These are phyloP conservation scores for Prochilodus magdalenae DNA, from an alignment of 2,113 vertebrate genomes.

Conservation along the genomic window DNA sequence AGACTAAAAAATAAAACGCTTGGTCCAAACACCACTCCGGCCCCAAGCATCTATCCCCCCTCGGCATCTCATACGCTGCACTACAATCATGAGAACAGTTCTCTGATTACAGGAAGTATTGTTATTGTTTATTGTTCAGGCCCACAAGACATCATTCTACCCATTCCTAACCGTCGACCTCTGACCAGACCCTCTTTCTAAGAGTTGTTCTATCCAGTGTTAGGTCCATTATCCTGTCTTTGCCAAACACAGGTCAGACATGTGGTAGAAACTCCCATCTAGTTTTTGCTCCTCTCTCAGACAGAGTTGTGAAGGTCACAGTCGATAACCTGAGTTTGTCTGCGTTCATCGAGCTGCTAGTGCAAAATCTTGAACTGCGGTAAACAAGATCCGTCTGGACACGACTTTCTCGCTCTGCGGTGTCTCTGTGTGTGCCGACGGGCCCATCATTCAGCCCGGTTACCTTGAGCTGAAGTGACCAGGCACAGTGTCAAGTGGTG, in stretches of 20 bases:
- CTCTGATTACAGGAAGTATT: too few species aligned
- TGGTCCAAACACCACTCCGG: too few species aligned
- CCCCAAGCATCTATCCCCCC: too few species aligned
- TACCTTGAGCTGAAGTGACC: conserved; percentile 53
- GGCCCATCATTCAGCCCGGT: conserved; percentile 42
- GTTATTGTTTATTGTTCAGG: too few species aligned
- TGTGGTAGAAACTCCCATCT: neutral
- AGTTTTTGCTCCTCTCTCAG: conserved; percentile 20
- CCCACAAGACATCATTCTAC: neutral
- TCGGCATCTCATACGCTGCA: too few species aligned
- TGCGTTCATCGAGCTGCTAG: conserved; percentile 16
- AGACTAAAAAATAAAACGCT: too few species aligned
- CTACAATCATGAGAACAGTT: too few species aligned
- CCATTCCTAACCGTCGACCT: neutral
- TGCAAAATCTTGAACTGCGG: conserved; percentile 15
- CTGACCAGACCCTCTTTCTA: neutral
- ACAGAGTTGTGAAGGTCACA: conserved; percentile 10
- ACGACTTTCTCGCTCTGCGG: neutral
- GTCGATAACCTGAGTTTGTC: neutral
- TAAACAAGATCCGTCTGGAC: conserved; percentile 21
- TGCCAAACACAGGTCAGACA: neutral
- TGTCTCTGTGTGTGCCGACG: conserved; percentile 16
- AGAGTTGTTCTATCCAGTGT: neutral
- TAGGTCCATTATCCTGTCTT: neutral
- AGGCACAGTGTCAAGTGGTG: conserved; percentile 38